Conservation (phyloP, 2,888 invertebrate genomes). For the Calameuta idolon region DNA sequence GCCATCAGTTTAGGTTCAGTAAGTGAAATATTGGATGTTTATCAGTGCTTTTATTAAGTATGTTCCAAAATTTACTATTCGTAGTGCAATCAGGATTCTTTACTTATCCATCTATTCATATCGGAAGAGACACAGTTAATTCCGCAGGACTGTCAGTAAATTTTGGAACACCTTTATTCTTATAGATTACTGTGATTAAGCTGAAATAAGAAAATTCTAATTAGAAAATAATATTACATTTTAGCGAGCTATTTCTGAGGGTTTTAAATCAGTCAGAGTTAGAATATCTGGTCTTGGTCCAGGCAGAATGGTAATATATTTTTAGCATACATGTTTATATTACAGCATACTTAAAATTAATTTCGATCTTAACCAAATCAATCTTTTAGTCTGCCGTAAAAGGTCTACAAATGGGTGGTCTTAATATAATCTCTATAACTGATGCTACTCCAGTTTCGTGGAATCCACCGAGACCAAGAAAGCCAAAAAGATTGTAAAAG, state of each 20-base stretch:
- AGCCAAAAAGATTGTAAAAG: slow-evolving; percentile 83
- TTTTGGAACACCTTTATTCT: neutral
- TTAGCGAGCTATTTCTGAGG: slow-evolving; percentile 79
- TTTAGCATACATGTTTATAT: slow-evolving; percentile 8
- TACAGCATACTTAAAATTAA: slow-evolving; percentile 20
- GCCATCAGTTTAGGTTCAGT: slow-evolving; percentile 84
- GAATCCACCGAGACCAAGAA: slow-evolving; percentile 84
- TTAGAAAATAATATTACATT: slow-evolving; percentile 50
- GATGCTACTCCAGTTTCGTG: slow-evolving; percentile 88
- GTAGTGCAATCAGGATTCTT: too few species aligned
- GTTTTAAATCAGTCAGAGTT: slow-evolving; percentile 82
- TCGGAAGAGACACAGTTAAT: too few species aligned
- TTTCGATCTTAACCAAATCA: slow-evolving; percentile 26
- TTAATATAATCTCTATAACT: slow-evolving; percentile 92
- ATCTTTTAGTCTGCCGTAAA: slow-evolving; percentile 87
- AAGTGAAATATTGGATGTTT: slow-evolving; percentile 56
- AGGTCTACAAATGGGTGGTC: slow-evolving; percentile 91
- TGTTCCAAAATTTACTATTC: too few species aligned
- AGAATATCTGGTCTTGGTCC: slow-evolving; percentile 87
- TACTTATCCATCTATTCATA: too few species aligned
- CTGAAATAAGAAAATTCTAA: slow-evolving; percentile 14
- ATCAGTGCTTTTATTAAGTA: neutral
- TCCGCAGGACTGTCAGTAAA: too few species aligned
- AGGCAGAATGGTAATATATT: slow-evolving; percentile 81
- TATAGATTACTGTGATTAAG: slow-evolving; percentile 6